Conservation (phyloP, 2,888 invertebrate genomes). For the Tiliacea citrago region DNA sequence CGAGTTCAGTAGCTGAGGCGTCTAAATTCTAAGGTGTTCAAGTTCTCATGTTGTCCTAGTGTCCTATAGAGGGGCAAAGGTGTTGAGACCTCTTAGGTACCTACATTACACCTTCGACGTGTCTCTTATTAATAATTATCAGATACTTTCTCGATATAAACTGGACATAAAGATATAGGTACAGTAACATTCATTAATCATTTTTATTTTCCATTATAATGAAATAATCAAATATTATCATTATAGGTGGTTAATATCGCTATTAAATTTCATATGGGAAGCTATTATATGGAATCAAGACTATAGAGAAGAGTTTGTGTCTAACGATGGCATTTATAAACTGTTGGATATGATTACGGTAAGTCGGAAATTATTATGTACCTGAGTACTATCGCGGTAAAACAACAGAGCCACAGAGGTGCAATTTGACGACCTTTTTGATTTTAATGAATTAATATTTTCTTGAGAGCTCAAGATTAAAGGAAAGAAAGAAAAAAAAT, state of each 20-base stretch:
- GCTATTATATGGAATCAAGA: conserved; percentile 80
- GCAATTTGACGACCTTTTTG: conserved; percentile 11
- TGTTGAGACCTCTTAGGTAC: background rate
- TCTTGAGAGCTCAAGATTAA: no score
- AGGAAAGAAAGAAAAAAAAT: no score
- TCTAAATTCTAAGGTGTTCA: background rate
- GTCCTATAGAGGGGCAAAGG: background rate
- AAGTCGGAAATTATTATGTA: conserved; percentile 42
- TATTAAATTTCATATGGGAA: conserved; percentile 86
- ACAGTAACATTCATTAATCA: background rate
- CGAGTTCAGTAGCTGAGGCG: background rate
- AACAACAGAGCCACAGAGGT: background rate
- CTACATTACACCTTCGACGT: background rate
- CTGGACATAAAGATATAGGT: background rate
- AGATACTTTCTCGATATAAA: background rate
- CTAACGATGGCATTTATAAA: conserved; percentile 81
- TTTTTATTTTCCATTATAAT: conserved; percentile 7
- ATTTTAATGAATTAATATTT: background rate
- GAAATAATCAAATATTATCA: background rate
- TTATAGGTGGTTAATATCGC: conserved; percentile 81
- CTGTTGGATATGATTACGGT: conserved; percentile 85
- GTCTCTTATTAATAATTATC: background rate
- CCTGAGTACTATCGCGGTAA: background rate
- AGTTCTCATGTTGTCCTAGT: background rate
- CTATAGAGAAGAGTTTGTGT: conserved; percentile 77